Conservation (phyloP, 2,888 invertebrate species). For the Epirrhoe alternata region DNA sequence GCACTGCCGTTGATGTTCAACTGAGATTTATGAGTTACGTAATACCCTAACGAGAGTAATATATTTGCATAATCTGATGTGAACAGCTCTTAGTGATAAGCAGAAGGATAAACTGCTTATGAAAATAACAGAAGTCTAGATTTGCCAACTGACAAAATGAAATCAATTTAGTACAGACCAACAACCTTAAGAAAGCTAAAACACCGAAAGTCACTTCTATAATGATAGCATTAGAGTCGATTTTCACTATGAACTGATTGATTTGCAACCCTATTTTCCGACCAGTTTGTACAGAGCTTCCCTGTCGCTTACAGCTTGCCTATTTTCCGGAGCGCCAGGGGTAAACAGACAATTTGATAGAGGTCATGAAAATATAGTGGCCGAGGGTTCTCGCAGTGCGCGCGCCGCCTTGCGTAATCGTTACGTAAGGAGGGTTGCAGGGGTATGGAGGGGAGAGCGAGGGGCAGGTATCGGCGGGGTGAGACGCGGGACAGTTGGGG, state of each 20-base stretch:
- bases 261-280: constrained; percentile 49
- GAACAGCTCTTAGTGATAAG: constrained; percentile 15
- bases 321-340: constrained; percentile 4
- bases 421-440: constrained; percentile 78
- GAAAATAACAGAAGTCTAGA: constrained; percentile 45
- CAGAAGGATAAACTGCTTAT: constrained; percentile 6
- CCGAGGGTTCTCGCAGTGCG: constrained; percentile 65
- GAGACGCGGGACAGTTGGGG: constrained; percentile 55
- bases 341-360: constrained; percentile 25
- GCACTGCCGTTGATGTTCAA: background rate
- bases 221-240: constrained; percentile 10
- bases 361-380: constrained; percentile 50
- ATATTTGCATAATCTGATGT: constrained; percentile 9
- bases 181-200: constrained; percentile 44
- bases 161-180: constrained; percentile 59
- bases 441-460: constrained; percentile 58
- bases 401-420: constrained; percentile 80
- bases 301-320: constrained; percentile 33
- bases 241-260: constrained; percentile 29
- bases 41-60: background rate
- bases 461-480: constrained; percentile 46
- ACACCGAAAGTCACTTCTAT: constrained; percentile 41
- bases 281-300: constrained; percentile 52
- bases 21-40: background rate
- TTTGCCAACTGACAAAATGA: constrained; percentile 47